Conservation (phyloP, 2,113 vertebrate species). For the Pluvianellus socialis region DNA sequence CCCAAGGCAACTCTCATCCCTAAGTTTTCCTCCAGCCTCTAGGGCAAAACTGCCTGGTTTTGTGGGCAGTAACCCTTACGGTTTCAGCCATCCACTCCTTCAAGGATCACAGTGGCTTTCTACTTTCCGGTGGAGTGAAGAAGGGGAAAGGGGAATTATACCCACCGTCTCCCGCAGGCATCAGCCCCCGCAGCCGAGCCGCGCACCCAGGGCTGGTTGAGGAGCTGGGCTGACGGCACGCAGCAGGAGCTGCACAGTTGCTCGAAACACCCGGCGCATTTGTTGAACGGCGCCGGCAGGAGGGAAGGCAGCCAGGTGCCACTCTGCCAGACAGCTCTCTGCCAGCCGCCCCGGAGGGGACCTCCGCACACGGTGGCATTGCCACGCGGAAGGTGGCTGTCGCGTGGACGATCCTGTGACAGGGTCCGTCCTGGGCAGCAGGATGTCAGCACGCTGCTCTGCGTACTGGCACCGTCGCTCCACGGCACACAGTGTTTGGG, state of each 20-base stretch:
- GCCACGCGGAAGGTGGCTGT: not conserved
- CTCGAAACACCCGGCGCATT: fast-evolving
- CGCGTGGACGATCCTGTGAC: fast-evolving
- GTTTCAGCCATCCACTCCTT: not conserved
- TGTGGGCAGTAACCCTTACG: not conserved
- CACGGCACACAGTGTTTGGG: fast-evolving
- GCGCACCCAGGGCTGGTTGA: fast-evolving
- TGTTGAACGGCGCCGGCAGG: fast-evolving
- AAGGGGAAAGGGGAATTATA: not conserved
- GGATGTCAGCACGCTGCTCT: not conserved
- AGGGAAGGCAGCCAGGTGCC: fast-evolving
- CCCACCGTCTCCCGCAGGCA: fast-evolving
- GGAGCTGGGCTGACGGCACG: fast-evolving
- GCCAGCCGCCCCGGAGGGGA: fast-evolving
- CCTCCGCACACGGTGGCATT: fast-evolving
- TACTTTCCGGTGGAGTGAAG: fast-evolving
- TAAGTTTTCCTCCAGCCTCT: too few relatives aligned
- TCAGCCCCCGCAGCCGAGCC: fast-evolving
- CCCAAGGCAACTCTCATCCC: not conserved
- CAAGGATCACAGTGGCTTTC: not conserved
- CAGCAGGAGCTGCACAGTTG: not conserved
- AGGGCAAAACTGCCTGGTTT: fast-evolving
- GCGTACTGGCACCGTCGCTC: not conserved
- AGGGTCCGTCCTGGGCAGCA: not conserved
- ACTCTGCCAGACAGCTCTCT: not conserved